Base-by-base conservation (phyloP, 2,113 vertebrate genomes). In the Caloenas nicobarica region DNA sequence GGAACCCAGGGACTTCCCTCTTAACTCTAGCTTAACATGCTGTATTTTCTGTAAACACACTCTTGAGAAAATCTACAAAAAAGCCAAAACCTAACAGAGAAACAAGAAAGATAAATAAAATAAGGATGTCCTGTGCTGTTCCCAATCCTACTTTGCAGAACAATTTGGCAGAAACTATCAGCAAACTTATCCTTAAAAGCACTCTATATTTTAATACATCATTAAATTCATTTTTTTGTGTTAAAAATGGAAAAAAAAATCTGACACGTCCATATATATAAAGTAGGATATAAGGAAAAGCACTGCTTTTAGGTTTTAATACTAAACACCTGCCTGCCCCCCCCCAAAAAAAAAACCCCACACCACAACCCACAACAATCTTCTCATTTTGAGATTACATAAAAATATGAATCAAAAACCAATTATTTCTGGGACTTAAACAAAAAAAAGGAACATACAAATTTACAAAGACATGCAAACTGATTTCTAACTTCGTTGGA, bases 401-500 rank as follows among this genome's bases (percentile, higher is more conserved):
- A 61, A 83, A 91, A 93, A 68, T 50, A 91, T 24, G 13, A 78
- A 70, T 53, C 2, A 84, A 85, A 50, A 70, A 16, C 42, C 42
- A 89, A 85, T 61, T 77, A 72, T 82, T 91, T 90, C n/a, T 60
- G 14, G 93, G 40, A 68, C 33, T 91, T 94, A 13, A 79, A 60
- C 79, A 44, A 72, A 88, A 15, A 95, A 44, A 72, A 87, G 51
- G n/a, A 90, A 58, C 12, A 72, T 22, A 36, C 53, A 95, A 89
- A 91, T 77, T 87, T 96, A 94, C 5, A 70, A 46, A 51, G 26
- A 57, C 23, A 28, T 16, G 16, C 50, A 80, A 72, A 51, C 51
- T 38, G 56, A 89, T 73, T 90, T 89, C 42, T 94, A 26, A 57
- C 87, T 77, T 81, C 96, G 15, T 95, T 26, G n/a, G 33, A 72